These are phyloP conservation scores for Lacerta agilis DNA, from an alignment of 2,797 vertebrate genomes.

Conservation along the genomic window DNA sequence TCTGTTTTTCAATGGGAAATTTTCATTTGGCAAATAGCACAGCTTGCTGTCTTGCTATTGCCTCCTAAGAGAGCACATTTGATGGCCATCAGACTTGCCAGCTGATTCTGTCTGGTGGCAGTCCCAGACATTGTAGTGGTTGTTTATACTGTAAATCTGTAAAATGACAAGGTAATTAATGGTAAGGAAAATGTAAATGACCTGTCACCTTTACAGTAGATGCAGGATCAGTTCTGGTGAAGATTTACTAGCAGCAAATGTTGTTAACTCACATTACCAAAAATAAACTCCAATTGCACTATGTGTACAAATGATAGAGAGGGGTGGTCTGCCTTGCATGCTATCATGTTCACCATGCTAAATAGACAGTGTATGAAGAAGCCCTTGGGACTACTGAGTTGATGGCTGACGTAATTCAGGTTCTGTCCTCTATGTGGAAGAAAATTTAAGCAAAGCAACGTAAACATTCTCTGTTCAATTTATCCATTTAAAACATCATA, in stretches of 20 bases:
- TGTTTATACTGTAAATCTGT: not conserved
- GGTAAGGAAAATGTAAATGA: constrained; percentile 5
- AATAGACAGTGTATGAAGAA: not conserved
- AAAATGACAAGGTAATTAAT: not conserved
- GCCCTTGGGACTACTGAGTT: too few relatives aligned
- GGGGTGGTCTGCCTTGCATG: not conserved
- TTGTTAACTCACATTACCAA: not conserved
- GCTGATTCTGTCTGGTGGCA: not conserved
- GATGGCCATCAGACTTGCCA: not conserved
- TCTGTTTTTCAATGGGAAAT: not conserved
- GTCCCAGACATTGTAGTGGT: not conserved
- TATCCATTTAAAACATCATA: too few relatives aligned
- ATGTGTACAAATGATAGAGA: too few relatives aligned
- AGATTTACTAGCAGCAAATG: constrained; percentile 2
- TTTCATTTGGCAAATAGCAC: not conserved
- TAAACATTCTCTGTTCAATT: too few relatives aligned
- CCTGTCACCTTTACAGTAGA: not conserved
- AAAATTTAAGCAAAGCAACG: too few relatives aligned
- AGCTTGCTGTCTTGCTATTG: not conserved
- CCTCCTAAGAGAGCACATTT: not conserved
- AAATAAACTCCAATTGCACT: constrained; percentile 1
- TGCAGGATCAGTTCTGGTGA: not conserved
- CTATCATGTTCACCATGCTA: not conserved
- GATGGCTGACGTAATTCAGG: too few relatives aligned
- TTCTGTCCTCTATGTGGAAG: too few relatives aligned